Percentiles rank a stretch among this genome's conserved stretches.
Conservation (phyloP, 2,888 invertebrate genomes). For the Drosophila leonis region DNA sequence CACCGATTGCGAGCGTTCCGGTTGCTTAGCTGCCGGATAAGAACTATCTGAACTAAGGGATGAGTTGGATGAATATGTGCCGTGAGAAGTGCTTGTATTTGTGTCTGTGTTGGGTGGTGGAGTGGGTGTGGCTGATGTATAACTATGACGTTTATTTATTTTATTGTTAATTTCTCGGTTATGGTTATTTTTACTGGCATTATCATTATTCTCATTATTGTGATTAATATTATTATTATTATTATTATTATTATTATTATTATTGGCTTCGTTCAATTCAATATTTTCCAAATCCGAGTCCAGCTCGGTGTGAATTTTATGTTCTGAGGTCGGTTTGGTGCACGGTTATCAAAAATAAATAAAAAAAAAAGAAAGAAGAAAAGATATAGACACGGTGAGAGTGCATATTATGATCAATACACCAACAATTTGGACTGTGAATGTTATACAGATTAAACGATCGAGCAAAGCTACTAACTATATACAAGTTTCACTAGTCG, state of each 20-base stretch:
- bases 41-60: conserved; percentile 77
- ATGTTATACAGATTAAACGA: conserved; percentile 45
- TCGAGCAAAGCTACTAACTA: conserved; percentile 62
- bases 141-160: conserved; percentile 73
- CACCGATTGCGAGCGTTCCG: conserved; percentile 71
- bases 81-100: conserved; percentile 32
- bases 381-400: conserved; percentile 79
- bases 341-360: conserved; percentile 78
- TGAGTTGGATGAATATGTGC: conserved; percentile 72
- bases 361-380: conserved; percentile 80
- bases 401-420: conserved; percentile 69
- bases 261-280: conserved; percentile 82
- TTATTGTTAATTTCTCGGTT: conserved; percentile 72
- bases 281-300: conserved; percentile 84
- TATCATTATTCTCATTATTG: conserved; percentile 57
- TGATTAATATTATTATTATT: conserved; percentile 54
- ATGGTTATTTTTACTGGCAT: conserved; percentile 54
- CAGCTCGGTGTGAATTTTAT: conserved; percentile 84
- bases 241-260: conserved; percentile 64
- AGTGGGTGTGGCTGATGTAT: conserved; percentile 56
- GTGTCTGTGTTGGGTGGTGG: conserved; percentile 39
- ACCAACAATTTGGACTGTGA: conserved; percentile 60
- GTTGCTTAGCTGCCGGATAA: conserved; percentile 47
- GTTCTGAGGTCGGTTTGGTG: conserved; percentile 79
- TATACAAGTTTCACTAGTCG: conserved; percentile 50